Evolutionary conservation across 2,888 invertebrate species (phyloP), one percentile per base, ranked within the genome.

Genomic region (Adineta ricciae): DNA sequence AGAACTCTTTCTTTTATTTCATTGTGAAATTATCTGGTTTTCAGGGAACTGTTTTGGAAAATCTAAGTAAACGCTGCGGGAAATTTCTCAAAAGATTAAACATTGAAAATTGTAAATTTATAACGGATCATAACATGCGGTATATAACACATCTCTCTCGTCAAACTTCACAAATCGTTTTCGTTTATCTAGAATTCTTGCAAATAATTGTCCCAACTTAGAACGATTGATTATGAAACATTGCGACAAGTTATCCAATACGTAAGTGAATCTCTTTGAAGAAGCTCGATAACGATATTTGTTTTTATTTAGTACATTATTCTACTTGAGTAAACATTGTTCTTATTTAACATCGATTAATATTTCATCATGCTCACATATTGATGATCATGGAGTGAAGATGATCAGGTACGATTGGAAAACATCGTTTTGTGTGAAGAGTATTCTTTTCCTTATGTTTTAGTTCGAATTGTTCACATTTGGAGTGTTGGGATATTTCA

Each of bases 81-180:
- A 97, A 98, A 24, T 99, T 99, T 91, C 93, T 99, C 84, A 93
- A 97, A 86, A 94, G 95, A 90, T 92, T 99, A 85, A 97, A 96
- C 64, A 92, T 99, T 83, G 92, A 95, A 87, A 99, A 99, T 84
- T 99, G 99, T 90, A 97, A 98, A 92, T 95, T 96, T 88, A 95
- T 99, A 88, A 96, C 94, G 49, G 97, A 98, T 92, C 94, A 94
- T 87, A 96, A 97, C 87, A 94, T 98, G 93, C 94, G 94, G 91
- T 91, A 88, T 88, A 88, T 87, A 50, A 50, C 9, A 50, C 3
- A 50, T 50, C 7, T 32, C 21, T 52, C 27, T 27, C 27, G 83
- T n/a, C 11, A 50, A 50, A 50, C 14, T 3, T 19, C 2, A 50
- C 50, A 50, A 3, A 50, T 7, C 19, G 14, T 50, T 9, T 50